Conservation (phyloP, 2,888 invertebrate genomes). For the Diloba caeruleocephala region DNA sequence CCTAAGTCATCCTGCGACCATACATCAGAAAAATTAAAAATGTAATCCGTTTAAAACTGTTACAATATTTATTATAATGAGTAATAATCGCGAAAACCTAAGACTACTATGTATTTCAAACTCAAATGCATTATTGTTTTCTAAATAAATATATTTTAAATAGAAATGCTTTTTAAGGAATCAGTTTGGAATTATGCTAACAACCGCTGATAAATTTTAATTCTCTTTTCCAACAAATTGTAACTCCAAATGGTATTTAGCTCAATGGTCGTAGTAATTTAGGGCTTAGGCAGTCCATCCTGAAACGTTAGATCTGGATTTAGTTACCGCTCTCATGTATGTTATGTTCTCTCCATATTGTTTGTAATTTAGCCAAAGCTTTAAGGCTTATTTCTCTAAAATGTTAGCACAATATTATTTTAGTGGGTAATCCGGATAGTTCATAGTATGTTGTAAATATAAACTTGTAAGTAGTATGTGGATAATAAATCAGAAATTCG, state of each 20-base stretch:
- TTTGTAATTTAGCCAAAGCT: constrained; percentile 15
- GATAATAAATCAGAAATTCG: too few species aligned
- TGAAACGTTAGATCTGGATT: constrained; percentile 21
- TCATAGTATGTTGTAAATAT: not conserved
- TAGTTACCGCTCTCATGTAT: constrained; percentile 6
- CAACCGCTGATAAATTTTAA: too few species aligned
- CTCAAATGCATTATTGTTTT: too few species aligned
- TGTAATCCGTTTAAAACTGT: too few species aligned
- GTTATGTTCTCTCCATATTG: constrained; percentile 22
- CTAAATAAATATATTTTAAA: too few species aligned
- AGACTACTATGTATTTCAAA: too few species aligned
- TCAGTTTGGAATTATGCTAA: too few species aligned
- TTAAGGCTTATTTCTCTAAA: constrained; percentile 10
- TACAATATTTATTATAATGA: too few species aligned
- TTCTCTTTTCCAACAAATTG: constrained; percentile 7
- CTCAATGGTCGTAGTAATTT: constrained; percentile 30
- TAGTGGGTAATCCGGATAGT: not conserved
- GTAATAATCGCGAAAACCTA: too few species aligned
- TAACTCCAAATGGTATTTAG: constrained; percentile 15
- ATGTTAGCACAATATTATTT: constrained; percentile 4
- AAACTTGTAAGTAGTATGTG: not conserved
- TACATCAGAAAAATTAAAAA: too few species aligned
- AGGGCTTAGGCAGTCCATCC: constrained; percentile 19
- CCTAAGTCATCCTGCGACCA: too few species aligned
- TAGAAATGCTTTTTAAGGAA: too few species aligned